Evolutionary conservation across 2,888 invertebrate genomes (phyloP).

Genomic region (Tuberolachnus salignus): DNA sequence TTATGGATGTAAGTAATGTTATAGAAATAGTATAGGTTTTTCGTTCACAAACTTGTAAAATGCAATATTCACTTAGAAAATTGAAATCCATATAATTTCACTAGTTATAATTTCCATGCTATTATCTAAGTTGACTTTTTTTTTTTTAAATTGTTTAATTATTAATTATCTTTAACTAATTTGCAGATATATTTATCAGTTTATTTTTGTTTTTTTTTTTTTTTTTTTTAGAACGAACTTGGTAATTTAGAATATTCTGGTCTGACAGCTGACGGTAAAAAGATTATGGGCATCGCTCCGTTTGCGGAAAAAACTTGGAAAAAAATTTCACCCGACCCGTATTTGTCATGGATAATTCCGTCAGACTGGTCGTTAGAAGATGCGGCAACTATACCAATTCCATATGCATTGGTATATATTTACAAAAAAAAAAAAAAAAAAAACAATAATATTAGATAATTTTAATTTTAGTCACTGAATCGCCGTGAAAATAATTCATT

Average conservation of each 20-base stretch:
- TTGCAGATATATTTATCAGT: no score
- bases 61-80: no score
- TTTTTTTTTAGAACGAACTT: conserved; percentile 27
- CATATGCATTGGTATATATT: conserved; percentile 67
- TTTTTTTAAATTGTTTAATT: no score
- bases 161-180: background rate
- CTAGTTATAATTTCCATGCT: no score
- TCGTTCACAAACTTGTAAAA: no score
- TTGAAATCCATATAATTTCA: no score
- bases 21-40: background rate
- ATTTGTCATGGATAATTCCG: conserved; percentile 67
- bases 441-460: no score
- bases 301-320: conserved; percentile 63
- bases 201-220: background rate
- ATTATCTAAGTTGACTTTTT: no score
- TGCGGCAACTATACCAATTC: conserved; percentile 71
- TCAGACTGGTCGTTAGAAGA: conserved; percentile 69
- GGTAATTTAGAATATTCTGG: conserved; percentile 68
- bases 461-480: no score
- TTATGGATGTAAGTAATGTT: background rate
- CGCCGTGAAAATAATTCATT: no score
- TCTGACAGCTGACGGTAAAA: conserved; percentile 61
- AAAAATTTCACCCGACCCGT: conserved; percentile 64
- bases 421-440: background rate
- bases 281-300: conserved; percentile 64